Percentiles rank a stretch among this genome's conserved stretches.
Conservation (phyloP, 2,888 invertebrate species). For the Ceriagrion tenellum region DNA sequence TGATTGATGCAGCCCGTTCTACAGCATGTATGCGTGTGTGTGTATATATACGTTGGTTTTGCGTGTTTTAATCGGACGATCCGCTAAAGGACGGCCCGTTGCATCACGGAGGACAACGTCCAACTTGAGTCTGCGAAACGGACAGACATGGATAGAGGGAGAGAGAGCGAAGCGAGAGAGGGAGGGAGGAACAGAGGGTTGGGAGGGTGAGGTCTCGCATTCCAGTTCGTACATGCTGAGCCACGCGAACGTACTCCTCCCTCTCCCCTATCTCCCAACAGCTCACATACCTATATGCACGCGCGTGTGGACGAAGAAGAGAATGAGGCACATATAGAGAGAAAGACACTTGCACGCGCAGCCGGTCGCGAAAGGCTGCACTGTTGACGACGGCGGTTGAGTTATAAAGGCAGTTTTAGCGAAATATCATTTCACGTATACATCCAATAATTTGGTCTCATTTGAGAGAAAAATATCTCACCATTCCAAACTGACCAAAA, state of each 20-base stretch:
- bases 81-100: not conserved
- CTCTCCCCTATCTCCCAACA: not conserved
- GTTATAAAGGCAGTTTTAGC: too few relatives aligned
- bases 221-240: not conserved
- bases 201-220: not conserved
- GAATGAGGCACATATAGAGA: not conserved
- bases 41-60: too few relatives aligned
- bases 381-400: not conserved
- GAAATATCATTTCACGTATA: too few relatives aligned
- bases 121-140: constrained; percentile 34
- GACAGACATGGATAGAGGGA: not conserved
- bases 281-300: not conserved
- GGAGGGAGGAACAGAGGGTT: not conserved
- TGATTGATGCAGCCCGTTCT: too few relatives aligned
- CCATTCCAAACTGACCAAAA: too few relatives aligned
- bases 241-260: not conserved
- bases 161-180: not conserved
- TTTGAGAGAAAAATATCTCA: too few relatives aligned
- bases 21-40: too few relatives aligned
- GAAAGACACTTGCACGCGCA: not conserved
- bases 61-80: not conserved
- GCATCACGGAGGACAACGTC: constrained; percentile 58
- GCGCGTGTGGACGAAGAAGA: not conserved
- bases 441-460: too few relatives aligned
- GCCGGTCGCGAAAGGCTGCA: not conserved